Percentiles rank a stretch among this genome's conserved stretches.
phyloP scores from a whole-genome alignment of 2,888 invertebrate genomes.

The Drosophila bunnanda region DNA sequence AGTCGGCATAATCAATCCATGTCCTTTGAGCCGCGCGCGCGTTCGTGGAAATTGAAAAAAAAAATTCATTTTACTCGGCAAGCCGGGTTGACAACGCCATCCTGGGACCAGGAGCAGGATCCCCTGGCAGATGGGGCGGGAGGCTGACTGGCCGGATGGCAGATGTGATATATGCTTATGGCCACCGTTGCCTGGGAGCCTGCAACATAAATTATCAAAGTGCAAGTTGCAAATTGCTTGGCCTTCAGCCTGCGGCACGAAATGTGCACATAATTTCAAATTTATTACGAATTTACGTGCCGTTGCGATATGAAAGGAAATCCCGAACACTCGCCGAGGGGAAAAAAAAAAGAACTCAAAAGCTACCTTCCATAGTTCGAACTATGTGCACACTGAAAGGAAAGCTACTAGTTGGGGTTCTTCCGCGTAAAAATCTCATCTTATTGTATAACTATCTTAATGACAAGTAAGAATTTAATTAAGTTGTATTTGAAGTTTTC shows the following conservation, averaged over 20 bases:
- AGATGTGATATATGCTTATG: conserved; percentile 50
- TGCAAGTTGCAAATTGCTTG: conserved; percentile 76
- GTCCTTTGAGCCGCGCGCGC: conserved; percentile 43
- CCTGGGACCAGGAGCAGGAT: background rate
- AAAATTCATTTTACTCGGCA: conserved; percentile 3
- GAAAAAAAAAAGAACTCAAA: conserved; percentile 6
- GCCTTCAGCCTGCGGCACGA: conserved; percentile 68
- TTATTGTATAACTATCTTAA: background rate
- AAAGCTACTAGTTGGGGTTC: accelerated
- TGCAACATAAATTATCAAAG: conserved; percentile 76
- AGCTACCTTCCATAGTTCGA: conserved; percentile 13
- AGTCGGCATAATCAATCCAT: conserved; percentile 63
- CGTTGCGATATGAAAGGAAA: conserved; percentile 60
- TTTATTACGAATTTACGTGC: conserved; percentile 75
- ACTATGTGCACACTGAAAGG: conserved; percentile 2
- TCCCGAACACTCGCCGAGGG: conserved; percentile 2
- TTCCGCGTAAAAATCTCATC: too few species aligned
- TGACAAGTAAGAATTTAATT: too few species aligned
- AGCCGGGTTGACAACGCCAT: conserved; percentile 40
- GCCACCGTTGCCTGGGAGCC: conserved; percentile 46
- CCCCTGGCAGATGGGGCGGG: conserved; percentile 3
- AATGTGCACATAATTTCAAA: conserved; percentile 77
- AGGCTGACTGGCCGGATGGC: conserved; percentile 18
- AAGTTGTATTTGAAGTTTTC: background rate
- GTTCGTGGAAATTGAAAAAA: conserved; percentile 58